Evolutionary conservation across 2,797 vertebrate genomes (phyloP).

Genomic region (Babyrousa celebensis): DNA sequence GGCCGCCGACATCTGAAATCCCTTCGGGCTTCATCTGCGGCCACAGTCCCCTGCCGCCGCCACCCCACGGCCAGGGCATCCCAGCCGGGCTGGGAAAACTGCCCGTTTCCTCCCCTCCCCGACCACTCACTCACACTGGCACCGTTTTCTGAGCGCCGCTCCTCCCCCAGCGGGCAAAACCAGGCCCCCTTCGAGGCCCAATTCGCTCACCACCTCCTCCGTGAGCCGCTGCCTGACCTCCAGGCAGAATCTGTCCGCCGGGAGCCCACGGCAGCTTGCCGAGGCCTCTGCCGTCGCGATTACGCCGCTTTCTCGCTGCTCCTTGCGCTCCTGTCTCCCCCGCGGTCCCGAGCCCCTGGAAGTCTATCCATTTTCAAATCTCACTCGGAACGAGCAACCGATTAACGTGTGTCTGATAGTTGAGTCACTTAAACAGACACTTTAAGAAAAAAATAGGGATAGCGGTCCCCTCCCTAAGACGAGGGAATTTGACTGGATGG

Average conservation of each 20-base stretch:
- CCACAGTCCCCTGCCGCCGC: not conserved
- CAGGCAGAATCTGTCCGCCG: constrained; percentile 3
- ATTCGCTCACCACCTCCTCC: not conserved
- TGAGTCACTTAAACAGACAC: not conserved
- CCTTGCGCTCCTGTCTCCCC: not conserved
- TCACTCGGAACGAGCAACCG: not conserved
- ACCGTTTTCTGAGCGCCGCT: not conserved
- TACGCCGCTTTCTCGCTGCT: not conserved
- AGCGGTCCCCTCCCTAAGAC: not conserved
- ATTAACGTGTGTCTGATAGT: not conserved
- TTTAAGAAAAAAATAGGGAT: constrained; percentile 5
- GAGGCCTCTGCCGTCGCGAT: not conserved
- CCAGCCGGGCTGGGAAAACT: not conserved
- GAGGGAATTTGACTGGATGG: not conserved
- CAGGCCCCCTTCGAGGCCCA: constrained; percentile 1
- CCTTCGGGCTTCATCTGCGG: not conserved
- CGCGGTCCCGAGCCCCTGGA: not conserved
- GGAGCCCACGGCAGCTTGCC: not conserved
- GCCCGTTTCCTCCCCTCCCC: not conserved
- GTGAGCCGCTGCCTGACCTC: constrained; percentile 25
- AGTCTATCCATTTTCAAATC: not conserved
- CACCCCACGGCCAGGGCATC: not conserved
- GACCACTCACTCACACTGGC: not conserved
- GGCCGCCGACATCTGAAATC: not conserved
- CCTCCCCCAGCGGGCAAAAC: not conserved